A percentile compares a stretch with the other conserved stretches of the same genome.
Evolutionary conservation across 1,140 invertebrate species (phyloP).

Genomic region (Centruroides vittatus): DNA sequence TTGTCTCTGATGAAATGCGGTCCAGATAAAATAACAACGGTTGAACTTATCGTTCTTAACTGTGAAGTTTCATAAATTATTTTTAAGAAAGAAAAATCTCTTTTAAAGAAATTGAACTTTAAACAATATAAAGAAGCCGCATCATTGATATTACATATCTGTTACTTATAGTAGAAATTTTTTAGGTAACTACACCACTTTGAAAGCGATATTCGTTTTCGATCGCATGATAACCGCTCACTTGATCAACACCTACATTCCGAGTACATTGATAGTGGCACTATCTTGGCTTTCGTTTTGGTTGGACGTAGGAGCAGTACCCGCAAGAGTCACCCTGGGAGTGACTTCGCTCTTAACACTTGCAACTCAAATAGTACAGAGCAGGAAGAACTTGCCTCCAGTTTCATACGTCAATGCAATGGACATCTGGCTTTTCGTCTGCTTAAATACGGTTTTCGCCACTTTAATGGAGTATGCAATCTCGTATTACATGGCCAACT

Average conservation of each 20-base stretch:
- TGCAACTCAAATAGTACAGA: slow-evolving; percentile 1
- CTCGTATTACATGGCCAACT: not conserved
- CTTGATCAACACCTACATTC: slow-evolving; percentile 18
- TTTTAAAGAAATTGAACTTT: too few species aligned
- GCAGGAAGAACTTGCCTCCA: slow-evolving; percentile 5
- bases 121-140: too few species aligned
- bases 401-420: slow-evolving; percentile 10
- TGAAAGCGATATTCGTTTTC: slow-evolving; percentile 14
- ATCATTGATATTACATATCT: too few species aligned
- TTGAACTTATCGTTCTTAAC: too few species aligned
- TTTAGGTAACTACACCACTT: not conserved
- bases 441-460: slow-evolving; percentile 6
- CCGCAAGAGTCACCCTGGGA: slow-evolving; percentile 26
- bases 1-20: too few species aligned
- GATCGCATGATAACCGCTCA: slow-evolving; percentile 12
- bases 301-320: slow-evolving; percentile 29
- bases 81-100: too few species aligned
- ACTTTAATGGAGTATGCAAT: slow-evolving; percentile 9
- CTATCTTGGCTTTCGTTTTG: slow-evolving; percentile 27
- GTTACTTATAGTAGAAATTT: too few species aligned
- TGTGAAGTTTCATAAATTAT: too few species aligned
- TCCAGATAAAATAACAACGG: too few species aligned
- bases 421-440: slow-evolving; percentile 13
- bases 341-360: slow-evolving; percentile 10
- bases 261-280: slow-evolving; percentile 16